Percentiles rank a stretch among this genome's conserved stretches.
Conservation (phyloP, 2,797 vertebrate genomes). For the Lophius americanus region DNA sequence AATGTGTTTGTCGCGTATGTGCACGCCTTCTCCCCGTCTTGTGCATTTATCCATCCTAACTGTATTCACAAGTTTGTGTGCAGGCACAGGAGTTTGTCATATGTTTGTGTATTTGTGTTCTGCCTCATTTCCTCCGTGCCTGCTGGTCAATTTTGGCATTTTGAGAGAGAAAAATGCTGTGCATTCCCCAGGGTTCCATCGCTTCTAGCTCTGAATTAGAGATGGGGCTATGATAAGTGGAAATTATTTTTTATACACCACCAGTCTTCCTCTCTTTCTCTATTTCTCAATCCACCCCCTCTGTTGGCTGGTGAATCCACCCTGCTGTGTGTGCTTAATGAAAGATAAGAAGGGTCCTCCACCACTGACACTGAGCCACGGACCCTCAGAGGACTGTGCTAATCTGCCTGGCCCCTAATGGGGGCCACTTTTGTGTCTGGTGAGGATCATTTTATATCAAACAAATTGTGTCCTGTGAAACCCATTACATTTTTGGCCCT, state of each 20-base stretch:
- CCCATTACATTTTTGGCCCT: slow-evolving; percentile 79
- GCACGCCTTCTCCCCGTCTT: slow-evolving; percentile 14
- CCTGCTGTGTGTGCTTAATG: slow-evolving; percentile 99
- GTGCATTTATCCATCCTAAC: slow-evolving; percentile 45
- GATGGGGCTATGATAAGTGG: slow-evolving; percentile 97
- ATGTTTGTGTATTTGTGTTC: slow-evolving; percentile 61
- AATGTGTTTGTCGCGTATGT: slow-evolving; percentile 51
- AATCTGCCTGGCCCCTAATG: slow-evolving; percentile 99
- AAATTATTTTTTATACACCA: slow-evolving; percentile 97
- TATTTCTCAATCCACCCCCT: slow-evolving; percentile 19
- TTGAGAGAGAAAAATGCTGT: slow-evolving; percentile 80
- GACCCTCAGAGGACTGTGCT: slow-evolving; percentile 85
- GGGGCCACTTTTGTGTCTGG: slow-evolving; percentile 97
- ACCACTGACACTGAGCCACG: slow-evolving; percentile 95
- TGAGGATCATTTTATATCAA: slow-evolving; percentile 98
- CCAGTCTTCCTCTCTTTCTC: slow-evolving; percentile 81
- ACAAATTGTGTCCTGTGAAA: slow-evolving; percentile 84
- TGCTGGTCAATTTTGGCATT: slow-evolving; percentile 79
- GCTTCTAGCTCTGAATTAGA: slow-evolving; percentile 95
- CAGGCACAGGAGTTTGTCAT: slow-evolving; percentile 22
- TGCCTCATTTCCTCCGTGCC: slow-evolving; percentile 77
- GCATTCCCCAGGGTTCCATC: slow-evolving; percentile 86
- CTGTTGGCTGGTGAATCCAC: slow-evolving; percentile 68
- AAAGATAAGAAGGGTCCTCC: slow-evolving; percentile 99
- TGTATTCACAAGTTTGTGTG: slow-evolving; percentile 38